Base-by-base conservation (phyloP, 2,888 invertebrate genomes). In the Drosophila parthenogenetica region DNA sequence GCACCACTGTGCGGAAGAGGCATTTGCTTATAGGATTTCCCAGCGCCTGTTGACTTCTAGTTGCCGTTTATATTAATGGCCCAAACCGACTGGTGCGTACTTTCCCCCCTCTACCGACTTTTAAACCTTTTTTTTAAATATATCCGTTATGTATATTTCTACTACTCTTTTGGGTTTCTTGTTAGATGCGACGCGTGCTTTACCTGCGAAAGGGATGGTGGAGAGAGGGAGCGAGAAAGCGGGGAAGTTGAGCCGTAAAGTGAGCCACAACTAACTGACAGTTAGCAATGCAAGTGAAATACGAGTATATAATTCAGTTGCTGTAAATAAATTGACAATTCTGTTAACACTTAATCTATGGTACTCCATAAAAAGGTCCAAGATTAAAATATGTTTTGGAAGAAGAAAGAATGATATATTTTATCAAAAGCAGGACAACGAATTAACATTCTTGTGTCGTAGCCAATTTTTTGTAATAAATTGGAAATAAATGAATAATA, bases 31-130 rank as follows among this genome's bases (percentile, higher is more conserved):
- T 59, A 69, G 70, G 77, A 79, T 83, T 75, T 79, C 61, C 75
- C 75, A 43, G 49, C 59, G 83, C 83, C 79, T 81, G 83, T 83
- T 83, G 82, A 82, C 81, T 82, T 79, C 84, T 71, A 73, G 79
- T 83, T 83, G 83, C 53, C 84, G 70, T 73, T 82, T 75, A 70
- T 81, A 81, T 81, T 81, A 81, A 81, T 81, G 79, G 73, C 62
- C 51, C 70, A 37, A 49, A 16, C 45, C 37, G 40, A 59, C 50
- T 64, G 19, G 35, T 64, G 13, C 46, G 57, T 32, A 35, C 45
- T 58, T 39, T 62, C 51, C 8, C 35, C 29, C 35, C 35, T 35
- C 35, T 13, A 4, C 59, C 55, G 16, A 5, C 32, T 39, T 19
- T 14, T 16, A 14, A 57, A 62, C 10, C 62, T 43, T 25, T 48